These are phyloP conservation scores for Idris sp. DNA, from an alignment of 1,140 invertebrate species.

Conservation along the genomic window DNA sequence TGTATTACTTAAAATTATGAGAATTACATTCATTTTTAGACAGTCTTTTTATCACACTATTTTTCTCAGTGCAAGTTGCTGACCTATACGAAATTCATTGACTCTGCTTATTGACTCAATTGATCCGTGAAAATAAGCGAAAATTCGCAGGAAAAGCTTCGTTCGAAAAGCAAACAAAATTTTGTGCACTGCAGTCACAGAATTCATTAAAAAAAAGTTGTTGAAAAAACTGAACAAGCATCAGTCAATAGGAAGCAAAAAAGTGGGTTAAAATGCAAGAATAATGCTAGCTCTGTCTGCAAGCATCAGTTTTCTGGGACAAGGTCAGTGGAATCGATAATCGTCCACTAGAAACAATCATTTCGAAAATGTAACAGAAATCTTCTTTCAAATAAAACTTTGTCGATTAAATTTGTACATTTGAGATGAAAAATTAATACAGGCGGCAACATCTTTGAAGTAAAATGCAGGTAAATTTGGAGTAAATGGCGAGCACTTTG, in stretches of 20 bases:
- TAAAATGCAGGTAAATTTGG: slow-evolving; percentile 32
- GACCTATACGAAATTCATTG: slow-evolving; percentile 9
- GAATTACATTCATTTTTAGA: too few species aligned
- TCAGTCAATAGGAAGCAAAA: slow-evolving; percentile 26
- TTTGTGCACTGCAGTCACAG: too few species aligned
- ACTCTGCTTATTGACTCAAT: slow-evolving; percentile 23
- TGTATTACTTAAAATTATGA: too few species aligned
- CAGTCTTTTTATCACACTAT: too few species aligned
- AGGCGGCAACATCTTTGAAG: slow-evolving; percentile 14
- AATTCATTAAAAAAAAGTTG: too few species aligned
- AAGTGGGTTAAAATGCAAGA: slow-evolving; percentile 16
- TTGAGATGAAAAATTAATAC: slow-evolving; percentile 3
- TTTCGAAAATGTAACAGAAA: neutral
- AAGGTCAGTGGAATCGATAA: slow-evolving; percentile 52
- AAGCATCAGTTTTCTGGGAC: slow-evolving; percentile 43
- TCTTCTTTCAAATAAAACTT: neutral
- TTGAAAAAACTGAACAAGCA: slow-evolving; percentile 21
- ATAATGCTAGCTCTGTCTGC: slow-evolving; percentile 35
- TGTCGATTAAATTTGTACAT: too few species aligned
- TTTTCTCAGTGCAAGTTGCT: too few species aligned
- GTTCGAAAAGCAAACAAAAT: neutral
- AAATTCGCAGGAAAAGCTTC: slow-evolving; percentile 5
- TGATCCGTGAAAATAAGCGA: slow-evolving; percentile 27
- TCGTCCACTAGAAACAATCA: slow-evolving; percentile 1
- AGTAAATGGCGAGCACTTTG: slow-evolving; percentile 35